Evolutionary conservation across 2,888 invertebrate genomes (phyloP), one percentile per base, ranked within the genome.

Genomic region (Aphidius colemani): DNA sequence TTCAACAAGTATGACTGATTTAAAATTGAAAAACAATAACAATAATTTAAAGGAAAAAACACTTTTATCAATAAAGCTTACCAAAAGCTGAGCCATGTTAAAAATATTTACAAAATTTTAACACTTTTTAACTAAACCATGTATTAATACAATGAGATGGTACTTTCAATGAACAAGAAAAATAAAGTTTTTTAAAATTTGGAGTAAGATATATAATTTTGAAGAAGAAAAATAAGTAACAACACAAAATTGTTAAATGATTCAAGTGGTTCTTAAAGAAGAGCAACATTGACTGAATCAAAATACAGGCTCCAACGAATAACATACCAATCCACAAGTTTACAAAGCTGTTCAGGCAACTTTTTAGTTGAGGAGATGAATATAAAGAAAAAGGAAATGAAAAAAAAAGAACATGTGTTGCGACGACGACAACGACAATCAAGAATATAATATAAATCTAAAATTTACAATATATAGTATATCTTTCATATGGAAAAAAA

Each of bases 121-220:
- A 50, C 11, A 9, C 8, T 50, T 9, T 9, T 13, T 7, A 50
- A 50, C 50, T 13, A 18, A 50, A 13, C 50, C 18, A 18, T 9
- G 50, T 13, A 18, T 18, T 2, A 18, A 50, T 10, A 13, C 50
- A 50, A 18, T 18, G 13, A 18, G 50, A 50, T 50, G 8, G 1
- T 7, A 50, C 8, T 50, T 13, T 1, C 8, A 50, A 13, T 11
- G 10, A 18, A 57, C 59, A 57, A 46, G 45, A 41, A 7, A 48
- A 45, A 63, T 49, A 11, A 68, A 68, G 49, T 62, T 43, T n/a
- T n/a, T n/a, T n/a, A n/a, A 41, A 63, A 48, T 46, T 46, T 45
- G 7, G 10, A 59, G 10, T 40, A 50, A n/a, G 50, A 58, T 53
- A 5, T 13, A 46, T 18, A n/a, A 11, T 18, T 57, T 11, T 13